Percentiles rank a stretch among this genome's conserved stretches.
Conservation (phyloP, 2,113 vertebrate species). For the Helogale parvula region DNA sequence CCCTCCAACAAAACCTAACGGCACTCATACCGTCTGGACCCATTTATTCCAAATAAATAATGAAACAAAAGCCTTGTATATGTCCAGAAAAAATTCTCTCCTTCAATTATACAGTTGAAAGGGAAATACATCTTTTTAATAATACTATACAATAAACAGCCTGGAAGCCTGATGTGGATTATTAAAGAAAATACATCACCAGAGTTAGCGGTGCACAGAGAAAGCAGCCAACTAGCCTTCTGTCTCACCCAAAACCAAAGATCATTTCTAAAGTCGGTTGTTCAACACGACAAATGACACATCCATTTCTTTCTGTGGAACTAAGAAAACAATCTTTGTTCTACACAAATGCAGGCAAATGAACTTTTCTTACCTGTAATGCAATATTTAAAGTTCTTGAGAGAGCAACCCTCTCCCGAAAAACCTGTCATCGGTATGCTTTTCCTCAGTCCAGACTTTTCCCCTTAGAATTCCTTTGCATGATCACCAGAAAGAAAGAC, state of each 20-base stretch:
- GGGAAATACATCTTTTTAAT: constrained; percentile 57
- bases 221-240: not conserved
- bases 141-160: constrained; percentile 13
- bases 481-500: constrained; percentile 3
- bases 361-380: constrained; percentile 11
- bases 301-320: not conserved
- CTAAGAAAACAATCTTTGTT: constrained; percentile 42
- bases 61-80: constrained; percentile 67
- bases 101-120: constrained; percentile 62
- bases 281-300: not conserved
- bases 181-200: constrained; percentile 47
- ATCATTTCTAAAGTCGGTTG: not conserved
- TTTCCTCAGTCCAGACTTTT: not conserved
- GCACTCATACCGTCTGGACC: constrained; percentile 49
- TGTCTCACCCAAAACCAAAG: not conserved
- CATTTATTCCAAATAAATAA: constrained; percentile 61
- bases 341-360: not conserved
- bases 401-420: not conserved
- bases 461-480: not conserved
- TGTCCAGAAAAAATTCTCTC: constrained; percentile 55
- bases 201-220: not conserved
- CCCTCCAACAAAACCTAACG: constrained; percentile 49
- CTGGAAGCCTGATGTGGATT: not conserved
- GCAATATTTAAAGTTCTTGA: not conserved
- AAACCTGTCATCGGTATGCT: not conserved